Evolutionary conservation across 2,797 vertebrate species (phyloP), one percentile per base, ranked within the genome.

Genomic region (Leptoclinus maculatus): DNA sequence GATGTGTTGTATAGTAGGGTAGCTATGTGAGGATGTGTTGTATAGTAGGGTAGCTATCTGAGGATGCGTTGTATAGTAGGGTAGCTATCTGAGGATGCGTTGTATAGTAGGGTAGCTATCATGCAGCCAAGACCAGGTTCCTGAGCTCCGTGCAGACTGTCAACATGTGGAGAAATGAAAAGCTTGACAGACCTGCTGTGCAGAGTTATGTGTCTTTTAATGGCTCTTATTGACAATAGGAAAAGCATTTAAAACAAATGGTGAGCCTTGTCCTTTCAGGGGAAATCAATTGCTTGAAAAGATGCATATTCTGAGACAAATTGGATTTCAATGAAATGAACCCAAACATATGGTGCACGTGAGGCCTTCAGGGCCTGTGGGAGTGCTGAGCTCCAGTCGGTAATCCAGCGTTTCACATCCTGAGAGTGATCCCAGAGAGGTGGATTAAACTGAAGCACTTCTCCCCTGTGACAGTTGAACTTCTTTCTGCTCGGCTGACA

Each of bases 391-490:
- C 69, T 65, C 45, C 29, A 7, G 34, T 32, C 9, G 4, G 16
- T 66, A 71, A 77, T 81, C 75, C 65, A 49, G 36, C 0, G 51
- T 74, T 71, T 43, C 68, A 32, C 29, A 27, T 60, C 47, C 73
- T 66, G 53, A 43, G 38, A 56, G 12, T 0, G 27, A 41, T 38
- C 73, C 66, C 71, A 67, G 70, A 68, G 25, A 36, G 47, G 2
- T 9, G 36, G 58, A 77, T 78, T 68, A 56, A 64, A 39, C 41
- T 0, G 27, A 14, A 27, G 2, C 39, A 21, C 9, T 12, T n/a
- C 41, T 43, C 41, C 14, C 2, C 49, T 41, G 70, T 5, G 5
- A 65, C 73, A 59, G 17, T 80, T 73, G 16, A 8, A 62, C 49
- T 72, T 11, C 13, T 0, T 23, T 29, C 62, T 39, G 11, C 70